phyloP scores from a whole-genome alignment of 2,888 invertebrate genomes.

The Macropis europaea region DNA sequence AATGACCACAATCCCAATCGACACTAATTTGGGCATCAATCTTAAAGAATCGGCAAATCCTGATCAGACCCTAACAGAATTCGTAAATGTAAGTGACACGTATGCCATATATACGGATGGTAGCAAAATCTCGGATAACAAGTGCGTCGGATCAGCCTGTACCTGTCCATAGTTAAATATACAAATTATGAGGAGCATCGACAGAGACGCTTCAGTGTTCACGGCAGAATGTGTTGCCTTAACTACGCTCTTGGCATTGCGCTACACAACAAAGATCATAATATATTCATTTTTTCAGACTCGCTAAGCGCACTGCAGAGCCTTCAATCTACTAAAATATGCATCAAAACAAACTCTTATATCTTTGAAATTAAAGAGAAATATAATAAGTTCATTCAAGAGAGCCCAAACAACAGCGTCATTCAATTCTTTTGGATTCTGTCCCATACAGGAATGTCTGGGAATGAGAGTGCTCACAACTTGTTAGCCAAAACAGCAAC shows the following conservation, averaged over 20 bases:
- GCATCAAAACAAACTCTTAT: not conserved
- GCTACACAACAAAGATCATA: not conserved
- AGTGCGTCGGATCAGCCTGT: not conserved
- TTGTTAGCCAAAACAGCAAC: not conserved
- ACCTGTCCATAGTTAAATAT: not conserved
- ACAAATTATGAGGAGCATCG: not conserved
- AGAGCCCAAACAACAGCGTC: not conserved
- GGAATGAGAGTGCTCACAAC: not conserved
- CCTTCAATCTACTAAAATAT: not conserved
- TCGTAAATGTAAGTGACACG: not conserved
- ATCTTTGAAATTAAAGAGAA: not conserved
- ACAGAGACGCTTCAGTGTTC: not conserved
- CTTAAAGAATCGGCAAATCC: not conserved
- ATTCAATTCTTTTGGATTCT: not conserved
- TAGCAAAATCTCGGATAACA: not conserved
- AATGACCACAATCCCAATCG: not conserved
- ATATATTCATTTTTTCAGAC: not conserved
- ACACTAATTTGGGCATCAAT: not conserved
- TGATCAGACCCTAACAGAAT: not conserved
- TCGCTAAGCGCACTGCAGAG: not conserved
- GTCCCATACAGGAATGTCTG: not conserved
- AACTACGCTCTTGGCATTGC: not conserved
- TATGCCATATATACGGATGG: not conserved
- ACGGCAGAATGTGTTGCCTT: conserved; percentile 1
- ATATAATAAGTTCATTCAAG: not conserved